Evolutionary conservation across 2,113 vertebrate genomes (phyloP), one percentile per base, ranked within the genome.

Genomic region (Antechinus stuartii): DNA sequence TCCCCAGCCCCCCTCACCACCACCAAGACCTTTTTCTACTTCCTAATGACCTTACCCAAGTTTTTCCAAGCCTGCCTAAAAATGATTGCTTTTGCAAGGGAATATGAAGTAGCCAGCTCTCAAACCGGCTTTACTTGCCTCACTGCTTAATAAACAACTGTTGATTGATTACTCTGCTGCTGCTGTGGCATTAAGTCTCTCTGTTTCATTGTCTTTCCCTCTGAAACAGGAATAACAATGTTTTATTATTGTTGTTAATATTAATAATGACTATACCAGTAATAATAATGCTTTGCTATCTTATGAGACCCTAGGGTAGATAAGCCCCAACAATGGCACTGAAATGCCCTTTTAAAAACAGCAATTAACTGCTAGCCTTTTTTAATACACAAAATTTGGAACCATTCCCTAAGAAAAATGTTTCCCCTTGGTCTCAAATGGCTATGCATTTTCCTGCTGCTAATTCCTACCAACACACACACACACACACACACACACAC

Each of bases 1-100:
- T 42, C 1, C 6, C 56, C 56, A 24, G 3, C 16, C 1, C 35
- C 54, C 54, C 3, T 22, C 54, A 19, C 54, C n/a, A 2, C 68
- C 68, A 22, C 19, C 68, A 22, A 19, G 0, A 14, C 3, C 35
- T 23, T 84, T 84, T 84, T n/a, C 68, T 42, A 2, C 16, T 84
- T 42, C 35, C 90, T 94, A 96, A 92, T 92, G 96, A 95, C 55
- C 94, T 90, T 90, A 95, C 91, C 54, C 56, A 96, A 89, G 24
- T 84, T 56, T 95, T 90, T 95, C 89, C 95, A 42, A 49, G 52
- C 11, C 89, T 61, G 93, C 8, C 24, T 91, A 94, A 24, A 92
- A 57, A 93, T 22, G 95, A 47, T 56, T 94, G 49, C 91, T 68
- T 23, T 92, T 93, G 6, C 46, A 90, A 93, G 26, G 24, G 27